phyloP scores from a whole-genome alignment of 2,797 vertebrate genomes.

The Sparus aurata region DNA sequence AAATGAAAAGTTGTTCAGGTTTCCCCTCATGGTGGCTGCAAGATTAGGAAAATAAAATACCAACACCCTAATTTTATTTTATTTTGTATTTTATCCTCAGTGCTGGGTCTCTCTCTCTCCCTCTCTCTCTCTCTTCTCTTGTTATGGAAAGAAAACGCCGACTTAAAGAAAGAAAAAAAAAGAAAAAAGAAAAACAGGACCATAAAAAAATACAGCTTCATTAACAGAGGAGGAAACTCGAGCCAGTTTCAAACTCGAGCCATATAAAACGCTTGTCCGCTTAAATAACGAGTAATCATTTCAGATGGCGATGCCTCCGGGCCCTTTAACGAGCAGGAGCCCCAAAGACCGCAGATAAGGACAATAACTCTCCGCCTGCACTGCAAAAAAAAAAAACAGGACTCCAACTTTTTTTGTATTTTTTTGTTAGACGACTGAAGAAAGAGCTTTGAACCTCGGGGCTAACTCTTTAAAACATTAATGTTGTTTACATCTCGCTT shows the following conservation, averaged over 20 bases:
- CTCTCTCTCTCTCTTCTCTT: slow-evolving; percentile 34
- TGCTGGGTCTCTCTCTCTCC: not conserved
- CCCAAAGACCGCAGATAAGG: slow-evolving; percentile 72
- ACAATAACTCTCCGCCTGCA: slow-evolving; percentile 54
- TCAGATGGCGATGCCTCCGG: slow-evolving; percentile 66
- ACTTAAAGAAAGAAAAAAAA: not conserved
- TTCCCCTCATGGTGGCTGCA: not conserved
- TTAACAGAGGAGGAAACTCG: slow-evolving; percentile 75
- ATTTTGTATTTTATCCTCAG: slow-evolving; percentile 14
- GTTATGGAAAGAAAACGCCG: slow-evolving; percentile 71
- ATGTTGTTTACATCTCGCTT: slow-evolving; percentile 80
- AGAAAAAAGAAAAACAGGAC: slow-evolving; percentile 30
- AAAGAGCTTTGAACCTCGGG: slow-evolving; percentile 65
- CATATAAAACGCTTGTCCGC: slow-evolving; percentile 78
- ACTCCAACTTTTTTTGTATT: slow-evolving; percentile 15
- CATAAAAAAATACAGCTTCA: slow-evolving; percentile 78
- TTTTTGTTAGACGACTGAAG: slow-evolving; percentile 24
- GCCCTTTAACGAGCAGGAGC: slow-evolving; percentile 75
- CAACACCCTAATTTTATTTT: not conserved
- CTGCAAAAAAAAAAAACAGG: slow-evolving; percentile 26
- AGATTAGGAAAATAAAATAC: slow-evolving; percentile 26
- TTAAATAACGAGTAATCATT: slow-evolving; percentile 76
- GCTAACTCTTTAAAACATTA: slow-evolving; percentile 67
- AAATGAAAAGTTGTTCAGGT: not conserved
- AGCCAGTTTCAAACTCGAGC: slow-evolving; percentile 72